phyloP scores from a whole-genome alignment of 2,113 vertebrate genomes.

The Zosterops lateralis region DNA sequence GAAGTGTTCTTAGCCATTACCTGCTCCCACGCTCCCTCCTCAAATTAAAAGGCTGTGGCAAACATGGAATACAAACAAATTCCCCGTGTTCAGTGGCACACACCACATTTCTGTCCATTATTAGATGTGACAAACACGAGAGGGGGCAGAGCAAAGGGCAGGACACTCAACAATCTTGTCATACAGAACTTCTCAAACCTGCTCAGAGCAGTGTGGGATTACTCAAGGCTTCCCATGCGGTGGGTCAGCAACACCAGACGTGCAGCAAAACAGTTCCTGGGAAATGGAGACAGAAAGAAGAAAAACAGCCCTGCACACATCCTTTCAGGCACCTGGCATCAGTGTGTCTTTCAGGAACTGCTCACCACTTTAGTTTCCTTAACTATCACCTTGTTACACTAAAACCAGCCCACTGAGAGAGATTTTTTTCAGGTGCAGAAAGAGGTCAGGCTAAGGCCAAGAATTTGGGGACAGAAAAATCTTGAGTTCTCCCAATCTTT shows the following conservation, averaged over 20 bases:
- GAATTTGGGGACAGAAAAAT: background rate
- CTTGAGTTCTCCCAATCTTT: rapidly evolving
- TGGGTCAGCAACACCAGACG: background rate
- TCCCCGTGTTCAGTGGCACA: conserved; percentile 60
- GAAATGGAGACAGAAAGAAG: background rate
- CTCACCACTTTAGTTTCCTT: background rate
- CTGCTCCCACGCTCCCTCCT: conserved; percentile 56
- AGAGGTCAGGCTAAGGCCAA: background rate
- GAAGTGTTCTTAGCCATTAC: background rate
- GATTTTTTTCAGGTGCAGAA: background rate
- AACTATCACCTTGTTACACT: background rate
- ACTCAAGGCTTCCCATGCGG: conserved; percentile 28
- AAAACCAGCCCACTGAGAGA: background rate
- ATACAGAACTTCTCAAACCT: conserved; percentile 58
- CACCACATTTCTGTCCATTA: conserved; percentile 54
- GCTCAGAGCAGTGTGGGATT: conserved; percentile 48
- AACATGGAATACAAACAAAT: conserved; percentile 49
- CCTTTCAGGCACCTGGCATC: background rate
- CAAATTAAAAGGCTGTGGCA: conserved; percentile 58
- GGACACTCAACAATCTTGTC: conserved; percentile 39
- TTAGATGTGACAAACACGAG: conserved; percentile 68
- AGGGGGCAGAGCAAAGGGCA: conserved; percentile 67
- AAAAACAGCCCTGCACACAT: background rate
- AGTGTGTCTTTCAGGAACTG: background rate
- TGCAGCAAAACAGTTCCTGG: background rate